Evolutionary conservation across 2,888 invertebrate genomes (phyloP).

Genomic region (Alentia gelatinosa): DNA sequence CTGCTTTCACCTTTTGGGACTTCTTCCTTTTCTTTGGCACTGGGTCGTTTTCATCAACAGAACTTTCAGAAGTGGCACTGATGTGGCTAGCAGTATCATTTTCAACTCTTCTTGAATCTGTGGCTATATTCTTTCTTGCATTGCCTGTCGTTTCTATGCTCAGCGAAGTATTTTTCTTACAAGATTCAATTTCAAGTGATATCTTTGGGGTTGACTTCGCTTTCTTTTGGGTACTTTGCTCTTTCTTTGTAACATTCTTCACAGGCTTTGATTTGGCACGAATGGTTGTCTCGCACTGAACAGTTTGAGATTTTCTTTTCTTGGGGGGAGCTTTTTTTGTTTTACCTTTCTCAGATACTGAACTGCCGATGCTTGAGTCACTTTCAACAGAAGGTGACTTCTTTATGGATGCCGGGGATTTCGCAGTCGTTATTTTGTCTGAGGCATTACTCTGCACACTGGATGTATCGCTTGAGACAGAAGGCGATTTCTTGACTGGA

Average conservation of each 20-base stretch:
- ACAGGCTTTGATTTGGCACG: too few species aligned
- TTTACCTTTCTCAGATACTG: not conserved
- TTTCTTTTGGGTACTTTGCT: not conserved
- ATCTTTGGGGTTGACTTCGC: not conserved
- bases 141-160: not conserved
- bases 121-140: not conserved
- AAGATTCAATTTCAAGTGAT: too few species aligned
- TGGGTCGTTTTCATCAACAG: constrained; percentile 21
- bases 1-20: not conserved
- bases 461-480: not conserved
- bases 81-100: not conserved
- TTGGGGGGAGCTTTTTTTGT: not conserved
- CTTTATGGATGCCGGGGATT: not conserved
- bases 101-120: not conserved
- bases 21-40: constrained; percentile 35
- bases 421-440: not conserved
- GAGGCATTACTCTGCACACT: not conserved
- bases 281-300: not conserved
- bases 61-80: not conserved
- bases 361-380: not conserved
- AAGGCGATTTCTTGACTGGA: too few species aligned
- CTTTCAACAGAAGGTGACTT: not conserved
- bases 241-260: not conserved
- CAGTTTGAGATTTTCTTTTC: not conserved
- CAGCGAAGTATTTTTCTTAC: not conserved